A percentile compares a stretch with the other conserved stretches of the same genome.
Conservation (phyloP, 2,888 invertebrate species). For the Dascillus cervinus region DNA sequence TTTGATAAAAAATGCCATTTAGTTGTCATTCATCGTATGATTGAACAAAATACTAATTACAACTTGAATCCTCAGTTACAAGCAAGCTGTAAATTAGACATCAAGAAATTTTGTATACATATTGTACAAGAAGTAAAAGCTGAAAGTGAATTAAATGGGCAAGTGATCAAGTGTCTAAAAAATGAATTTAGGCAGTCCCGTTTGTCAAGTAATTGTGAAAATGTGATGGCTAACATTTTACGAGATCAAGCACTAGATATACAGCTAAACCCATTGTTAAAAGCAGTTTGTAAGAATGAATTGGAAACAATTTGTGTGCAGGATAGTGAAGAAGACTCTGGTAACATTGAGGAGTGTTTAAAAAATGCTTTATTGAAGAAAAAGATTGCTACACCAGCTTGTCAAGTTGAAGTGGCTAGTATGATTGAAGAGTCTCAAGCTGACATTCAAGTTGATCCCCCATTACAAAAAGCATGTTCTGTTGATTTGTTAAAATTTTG, state of each 20-base stretch:
- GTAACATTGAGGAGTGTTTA: constrained; percentile 81
- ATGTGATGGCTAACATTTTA: constrained; percentile 73
- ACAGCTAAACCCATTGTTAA: constrained; percentile 79
- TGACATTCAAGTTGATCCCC: constrained; percentile 92
- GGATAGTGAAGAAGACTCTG: constrained; percentile 45
- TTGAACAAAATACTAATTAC: constrained; percentile 85
- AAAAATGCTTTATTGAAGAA: constrained; percentile 73
- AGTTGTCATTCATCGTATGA: constrained; percentile 80
- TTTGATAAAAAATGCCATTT: constrained; percentile 80
- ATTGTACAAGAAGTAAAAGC: constrained; percentile 43
- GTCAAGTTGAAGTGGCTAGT: constrained; percentile 78
- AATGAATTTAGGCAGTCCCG: constrained; percentile 67
- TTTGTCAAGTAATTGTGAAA: constrained; percentile 68
- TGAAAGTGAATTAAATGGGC: constrained; percentile 74
- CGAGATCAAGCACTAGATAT: constrained; percentile 87
- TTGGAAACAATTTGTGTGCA: constrained; percentile 57
- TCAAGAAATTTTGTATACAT: constrained; percentile 53
- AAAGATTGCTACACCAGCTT: constrained; percentile 65
- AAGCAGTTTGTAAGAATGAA: constrained; percentile 71
- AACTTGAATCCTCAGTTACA: constrained; percentile 81
- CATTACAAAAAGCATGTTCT: constrained; percentile 81
- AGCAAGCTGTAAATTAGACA: constrained; percentile 73
- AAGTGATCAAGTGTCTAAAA: constrained; percentile 77
- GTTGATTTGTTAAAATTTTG: constrained; percentile 77
- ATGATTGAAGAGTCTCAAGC: constrained; percentile 84